Evolutionary conservation across 2,797 vertebrate genomes (phyloP), one percentile per base, ranked within the genome.

Genomic region (Lithobates pipiens): DNA sequence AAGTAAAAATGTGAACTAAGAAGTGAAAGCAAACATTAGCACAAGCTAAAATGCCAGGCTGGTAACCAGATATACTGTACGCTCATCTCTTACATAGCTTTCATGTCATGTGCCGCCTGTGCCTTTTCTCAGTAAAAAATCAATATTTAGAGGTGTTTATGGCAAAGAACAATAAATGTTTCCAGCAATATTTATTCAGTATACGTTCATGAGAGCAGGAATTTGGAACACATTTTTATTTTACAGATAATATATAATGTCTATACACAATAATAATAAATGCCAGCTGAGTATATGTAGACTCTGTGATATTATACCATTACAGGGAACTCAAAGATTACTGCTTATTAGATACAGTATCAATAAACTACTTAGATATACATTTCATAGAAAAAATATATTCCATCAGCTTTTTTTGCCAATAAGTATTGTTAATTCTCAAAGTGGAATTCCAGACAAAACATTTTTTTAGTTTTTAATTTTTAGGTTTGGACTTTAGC

Each of bases 1-100:
- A 85, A 75, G 57, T 69, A 79, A 80, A 75, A 85, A 80, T 85
- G 77, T 74, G 77, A 80, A 80, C 18, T 80, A 80, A 75, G 57
- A 79, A 80, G 42, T 85, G 84, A 80, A 85, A 68, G 71, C 71
- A 85, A 80, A 80, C 39, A 79, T 80, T 65, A 85, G 69, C 70
- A 80, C 36, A 46, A 39, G 76, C 50, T 79, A 71, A 63, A 84
- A 65, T 70, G 69, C 69, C 57, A 32, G 71, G 29, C 77, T 10
- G 27, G 77, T 80, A 85, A 85, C 72, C 77, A 76, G 57, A 85
- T 80, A 69, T 76, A 85, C 77, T 80, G 71, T 76, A 39, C 71
- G 68, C 65, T 44, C 63, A 85, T 68, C 68, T 34, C 71, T 70
- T 42, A 63, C 68, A 61, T 54, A 75, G 71, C 44, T 80, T 79